Conservation (phyloP, 2,113 vertebrate genomes). For the Octodon degus region DNA sequence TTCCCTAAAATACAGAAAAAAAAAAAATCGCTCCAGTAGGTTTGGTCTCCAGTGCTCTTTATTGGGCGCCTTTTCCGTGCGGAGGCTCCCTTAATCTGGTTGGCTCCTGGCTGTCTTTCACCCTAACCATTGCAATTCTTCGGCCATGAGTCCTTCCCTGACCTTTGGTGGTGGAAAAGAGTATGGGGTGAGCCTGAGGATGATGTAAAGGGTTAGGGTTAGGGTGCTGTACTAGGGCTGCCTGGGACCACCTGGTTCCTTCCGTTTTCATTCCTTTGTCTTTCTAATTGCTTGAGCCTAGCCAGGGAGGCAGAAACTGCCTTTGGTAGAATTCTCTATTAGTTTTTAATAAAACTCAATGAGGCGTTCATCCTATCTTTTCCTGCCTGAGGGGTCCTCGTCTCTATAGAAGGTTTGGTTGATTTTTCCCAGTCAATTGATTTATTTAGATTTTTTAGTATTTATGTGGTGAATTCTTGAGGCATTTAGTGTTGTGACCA, state of each 20-base stretch:
- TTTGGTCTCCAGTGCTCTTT: background rate
- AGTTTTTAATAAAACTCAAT: background rate
- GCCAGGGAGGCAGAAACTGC: background rate
- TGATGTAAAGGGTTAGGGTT: background rate
- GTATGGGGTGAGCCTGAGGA: too few species aligned
- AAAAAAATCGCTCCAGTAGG: background rate
- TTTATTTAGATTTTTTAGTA: slow-evolving; percentile 43
- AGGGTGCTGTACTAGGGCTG: background rate
- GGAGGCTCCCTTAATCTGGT: background rate
- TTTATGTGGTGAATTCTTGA: slow-evolving; percentile 51
- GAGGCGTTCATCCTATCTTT: background rate
- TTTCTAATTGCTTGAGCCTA: background rate
- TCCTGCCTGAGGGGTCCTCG: background rate
- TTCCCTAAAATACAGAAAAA: too few species aligned
- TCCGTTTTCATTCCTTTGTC: background rate
- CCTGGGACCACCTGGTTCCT: background rate
- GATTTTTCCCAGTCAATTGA: slow-evolving; percentile 28
- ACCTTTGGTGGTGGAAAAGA: background rate
- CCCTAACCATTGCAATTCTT: background rate
- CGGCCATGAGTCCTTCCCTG: background rate
- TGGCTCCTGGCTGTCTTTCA: background rate
- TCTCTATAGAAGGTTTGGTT: background rate
- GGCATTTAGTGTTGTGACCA: background rate
- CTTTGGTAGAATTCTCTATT: background rate
- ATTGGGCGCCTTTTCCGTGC: background rate